Evolutionary conservation across 2,888 invertebrate genomes (phyloP), one percentile per base, ranked within the genome.

Genomic region (Schizaphis graminum): DNA sequence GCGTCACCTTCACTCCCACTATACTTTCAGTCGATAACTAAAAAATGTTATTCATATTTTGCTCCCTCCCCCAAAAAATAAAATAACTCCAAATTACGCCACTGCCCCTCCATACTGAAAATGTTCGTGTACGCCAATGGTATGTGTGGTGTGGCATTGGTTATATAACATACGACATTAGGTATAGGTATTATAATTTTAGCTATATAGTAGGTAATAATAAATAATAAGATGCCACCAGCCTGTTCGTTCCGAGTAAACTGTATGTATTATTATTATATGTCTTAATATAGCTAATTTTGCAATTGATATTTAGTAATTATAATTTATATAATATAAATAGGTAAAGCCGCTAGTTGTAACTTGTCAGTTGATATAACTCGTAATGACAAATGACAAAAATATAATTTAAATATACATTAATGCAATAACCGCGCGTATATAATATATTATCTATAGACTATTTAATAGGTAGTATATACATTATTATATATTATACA

Each of bases 131-230:
- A 67, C 67, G 67, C 13, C 13, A n/a, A n/a, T n/a, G 13, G n/a
- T 67, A n/a, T n/a, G 67, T 67, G n/a, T 13, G n/a, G 67, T n/a
- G 28, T 61, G n/a, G 67, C 67, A n/a, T 67, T 13, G n/a, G 67
- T 67, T 67, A 67, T n/a, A n/a, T 67, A 67, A 67, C n/a, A 11
- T n/a, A 67, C 67, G 67, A n/a, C n/a, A n/a, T 67, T 67, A 67
- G 28, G 67, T n/a, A n/a, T 67, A 67, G n/a, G 67, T 67, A 67
- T n/a, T 67, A 67, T 67, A 67, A 13, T 67, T 13, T 67, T 67
- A 67, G n/a, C n/a, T 67, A 67, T 28, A n/a, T 67, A 67, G 13
- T n/a, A 67, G 67, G 67, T 61, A 67, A 67, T 67, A n/a, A 67
- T 67, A n/a, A n/a, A n/a, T n/a, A 21, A 53, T 53, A 53, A 53